These are phyloP conservation scores for Pycnomerus fuliginosus DNA, from an alignment of 2,888 invertebrate species.

Conservation along the genomic window DNA sequence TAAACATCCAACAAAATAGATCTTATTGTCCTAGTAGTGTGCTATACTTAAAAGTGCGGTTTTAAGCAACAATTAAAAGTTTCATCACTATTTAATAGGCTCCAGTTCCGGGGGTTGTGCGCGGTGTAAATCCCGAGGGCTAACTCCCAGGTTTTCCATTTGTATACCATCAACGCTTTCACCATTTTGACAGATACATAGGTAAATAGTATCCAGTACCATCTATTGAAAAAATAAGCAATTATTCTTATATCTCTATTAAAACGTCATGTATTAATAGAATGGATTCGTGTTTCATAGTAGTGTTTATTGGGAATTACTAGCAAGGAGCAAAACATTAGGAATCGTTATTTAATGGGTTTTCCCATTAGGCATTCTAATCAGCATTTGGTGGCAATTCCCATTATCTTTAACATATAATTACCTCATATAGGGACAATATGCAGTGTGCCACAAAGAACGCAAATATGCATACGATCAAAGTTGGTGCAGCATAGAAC, in stretches of 20 bases:
- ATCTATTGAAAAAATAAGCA: conserved; percentile 60
- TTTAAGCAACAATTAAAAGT: no score
- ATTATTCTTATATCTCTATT: conserved; percentile 1
- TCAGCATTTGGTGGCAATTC: not conserved
- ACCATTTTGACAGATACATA: conserved; percentile 93
- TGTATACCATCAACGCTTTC: conserved; percentile 79
- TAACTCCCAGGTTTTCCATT: conserved; percentile 80
- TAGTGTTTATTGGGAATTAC: no score
- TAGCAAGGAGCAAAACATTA: no score
- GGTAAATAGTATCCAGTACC: conserved; percentile 89
- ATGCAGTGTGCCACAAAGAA: conserved; percentile 94
- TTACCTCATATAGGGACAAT: conserved; percentile 89
- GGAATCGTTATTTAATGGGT: no score
- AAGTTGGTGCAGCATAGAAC: conserved; percentile 83
- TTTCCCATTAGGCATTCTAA: not conserved
- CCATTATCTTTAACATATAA: conserved; percentile 27
- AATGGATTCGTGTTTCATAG: not conserved
- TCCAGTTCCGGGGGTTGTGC: conserved; percentile 48
- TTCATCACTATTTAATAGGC: conserved; percentile 49
- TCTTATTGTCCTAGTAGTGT: not conserved
- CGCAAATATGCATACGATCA: conserved; percentile 80
- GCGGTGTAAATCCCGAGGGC: conserved; percentile 33
- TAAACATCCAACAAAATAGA: no score
- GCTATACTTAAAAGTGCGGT: no score
- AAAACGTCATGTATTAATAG: not conserved